Percentiles rank a stretch among this genome's conserved stretches.
Conservation (phyloP, 2,113 vertebrate genomes). For the Epinephelus fuscoguttatus region DNA sequence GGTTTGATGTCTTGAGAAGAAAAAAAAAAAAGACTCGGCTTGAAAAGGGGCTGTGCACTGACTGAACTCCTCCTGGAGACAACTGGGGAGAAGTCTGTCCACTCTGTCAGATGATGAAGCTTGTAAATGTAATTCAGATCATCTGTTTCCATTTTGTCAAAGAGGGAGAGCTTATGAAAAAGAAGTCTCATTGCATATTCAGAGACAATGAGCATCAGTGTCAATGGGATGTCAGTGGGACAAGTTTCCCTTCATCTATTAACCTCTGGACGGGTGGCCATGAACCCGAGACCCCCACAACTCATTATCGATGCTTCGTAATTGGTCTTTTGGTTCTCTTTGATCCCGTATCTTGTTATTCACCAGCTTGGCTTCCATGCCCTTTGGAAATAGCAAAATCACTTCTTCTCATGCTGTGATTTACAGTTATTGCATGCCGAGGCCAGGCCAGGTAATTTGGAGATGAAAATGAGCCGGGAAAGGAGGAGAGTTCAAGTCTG, state of each 20-base stretch:
- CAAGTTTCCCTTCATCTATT: slow-evolving; percentile 68
- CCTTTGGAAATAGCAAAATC: slow-evolving; percentile 79
- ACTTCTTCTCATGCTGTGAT: slow-evolving; percentile 77
- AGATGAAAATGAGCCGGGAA: slow-evolving; percentile 71
- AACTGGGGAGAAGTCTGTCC: slow-evolving; percentile 3
- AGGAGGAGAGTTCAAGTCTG: slow-evolving; percentile 70
- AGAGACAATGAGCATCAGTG: slow-evolving; percentile 43
- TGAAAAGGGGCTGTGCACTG: slow-evolving; percentile 20
- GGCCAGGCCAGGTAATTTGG: slow-evolving; percentile 68
- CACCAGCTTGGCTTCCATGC: slow-evolving; percentile 51
- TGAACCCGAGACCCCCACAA: slow-evolving; percentile 51
- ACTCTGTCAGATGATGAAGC: slow-evolving; percentile 21
- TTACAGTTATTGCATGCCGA: slow-evolving; percentile 77
- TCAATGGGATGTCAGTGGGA: slow-evolving; percentile 60
- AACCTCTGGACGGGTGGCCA: slow-evolving; percentile 68
- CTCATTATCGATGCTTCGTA: slow-evolving; percentile 73
- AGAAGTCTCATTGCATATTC: slow-evolving; percentile 43
- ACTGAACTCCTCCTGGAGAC: slow-evolving; percentile 8
- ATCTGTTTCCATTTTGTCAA: slow-evolving; percentile 43
- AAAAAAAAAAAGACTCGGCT: not conserved
- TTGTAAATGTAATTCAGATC: slow-evolving; percentile 44
- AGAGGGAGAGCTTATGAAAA: slow-evolving; percentile 50
- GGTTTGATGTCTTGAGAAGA: slow-evolving; percentile 55
- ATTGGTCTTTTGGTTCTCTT: slow-evolving; percentile 76
- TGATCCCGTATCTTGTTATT: slow-evolving; percentile 68